A percentile compares a stretch with the other conserved stretches of the same genome.
These are phyloP conservation scores for Parasteatoda tepidariorum DNA, from an alignment of 1,140 invertebrate genomes.

Conservation along the genomic window DNA sequence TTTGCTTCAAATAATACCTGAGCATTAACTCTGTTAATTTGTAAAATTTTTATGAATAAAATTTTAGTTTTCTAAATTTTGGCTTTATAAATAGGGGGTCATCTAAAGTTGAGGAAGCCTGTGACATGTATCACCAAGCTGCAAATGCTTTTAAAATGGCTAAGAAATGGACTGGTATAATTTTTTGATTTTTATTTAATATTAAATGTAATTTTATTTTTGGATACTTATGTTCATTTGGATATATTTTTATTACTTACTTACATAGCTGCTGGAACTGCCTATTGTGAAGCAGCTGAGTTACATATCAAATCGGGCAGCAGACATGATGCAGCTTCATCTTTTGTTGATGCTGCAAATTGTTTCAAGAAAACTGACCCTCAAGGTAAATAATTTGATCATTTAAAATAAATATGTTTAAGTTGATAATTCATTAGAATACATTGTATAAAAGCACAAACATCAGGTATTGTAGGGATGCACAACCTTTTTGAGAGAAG, in stretches of 20 bases:
- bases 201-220: neutral
- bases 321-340: conserved; percentile 93
- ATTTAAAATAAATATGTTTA: no score
- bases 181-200: neutral
- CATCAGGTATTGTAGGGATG: no score
- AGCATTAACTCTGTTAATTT: no score
- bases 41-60: neutral
- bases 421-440: no score
- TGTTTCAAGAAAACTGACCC: conserved; percentile 97
- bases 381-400: conserved; percentile 70
- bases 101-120: conserved; percentile 93
- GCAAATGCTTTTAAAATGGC: conserved; percentile 99
- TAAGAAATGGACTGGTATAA: conserved; percentile 90
- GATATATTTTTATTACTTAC: neutral
- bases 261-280: conserved; percentile 82
- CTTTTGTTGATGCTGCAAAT: conserved; percentile 95
- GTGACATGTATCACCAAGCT: conserved; percentile 94
- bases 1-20: no score
- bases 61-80: neutral
- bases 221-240: neutral
- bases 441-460: no score
- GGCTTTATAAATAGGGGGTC: conserved; percentile 78
- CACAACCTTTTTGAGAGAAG: no score
- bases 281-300: conserved; percentile 91
- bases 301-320: conserved; percentile 87